phyloP scores from a whole-genome alignment of 2,888 invertebrate species.

The Habroteleia sp. region DNA sequence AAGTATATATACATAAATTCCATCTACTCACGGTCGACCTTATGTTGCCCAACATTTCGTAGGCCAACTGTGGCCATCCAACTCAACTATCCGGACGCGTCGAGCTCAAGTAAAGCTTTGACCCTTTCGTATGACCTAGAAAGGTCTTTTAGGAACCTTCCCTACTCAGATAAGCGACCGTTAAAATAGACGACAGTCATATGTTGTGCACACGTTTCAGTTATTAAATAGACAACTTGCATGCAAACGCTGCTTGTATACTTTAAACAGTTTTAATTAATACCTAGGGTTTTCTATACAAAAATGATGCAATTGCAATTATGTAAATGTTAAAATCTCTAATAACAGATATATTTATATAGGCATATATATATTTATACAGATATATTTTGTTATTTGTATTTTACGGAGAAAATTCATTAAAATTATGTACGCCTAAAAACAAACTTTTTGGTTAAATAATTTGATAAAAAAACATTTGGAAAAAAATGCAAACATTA shows the following conservation, averaged over 20 bases:
- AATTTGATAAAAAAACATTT: no score
- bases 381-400: no score
- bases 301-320: no score
- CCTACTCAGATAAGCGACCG: constrained; percentile 32
- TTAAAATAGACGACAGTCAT: constrained; percentile 43
- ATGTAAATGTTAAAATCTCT: no score
- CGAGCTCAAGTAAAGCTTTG: constrained; percentile 32
- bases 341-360: no score
- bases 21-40: constrained; percentile 50
- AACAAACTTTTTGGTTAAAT: no score
- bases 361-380: no score
- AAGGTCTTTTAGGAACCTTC: constrained; percentile 31
- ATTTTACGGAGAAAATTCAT: no score
- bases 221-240: constrained; percentile 50
- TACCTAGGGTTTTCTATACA: constrained; percentile 27
- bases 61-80: constrained; percentile 59
- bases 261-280: constrained; percentile 33
- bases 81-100: constrained; percentile 38
- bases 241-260: constrained; percentile 26
- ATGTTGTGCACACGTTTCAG: constrained; percentile 44
- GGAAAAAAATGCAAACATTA: no score
- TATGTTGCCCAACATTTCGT: constrained; percentile 27
- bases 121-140: constrained; percentile 40
- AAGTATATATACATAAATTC: constrained; percentile 71
- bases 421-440: no score